Evolutionary conservation across 2,888 invertebrate genomes (phyloP).

Genomic region (Mesoligia furuncula): DNA sequence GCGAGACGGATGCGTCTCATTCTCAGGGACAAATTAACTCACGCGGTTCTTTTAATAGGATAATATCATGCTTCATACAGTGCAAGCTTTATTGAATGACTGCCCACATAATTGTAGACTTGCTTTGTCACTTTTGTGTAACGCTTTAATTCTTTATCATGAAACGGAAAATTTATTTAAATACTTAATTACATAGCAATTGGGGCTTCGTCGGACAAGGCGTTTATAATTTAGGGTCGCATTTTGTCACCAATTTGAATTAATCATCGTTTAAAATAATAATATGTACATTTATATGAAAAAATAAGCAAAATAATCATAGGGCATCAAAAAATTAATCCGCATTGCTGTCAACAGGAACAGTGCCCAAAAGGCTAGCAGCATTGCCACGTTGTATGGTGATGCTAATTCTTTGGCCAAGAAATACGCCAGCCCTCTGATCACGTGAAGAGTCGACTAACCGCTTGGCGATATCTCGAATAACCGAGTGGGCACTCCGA

Average conservation of each 20-base stretch:
- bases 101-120: constrained; percentile 77
- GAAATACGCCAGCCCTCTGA: no score
- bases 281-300: no score
- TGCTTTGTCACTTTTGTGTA: constrained; percentile 66
- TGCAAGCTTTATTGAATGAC: constrained; percentile 81
- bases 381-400: no score
- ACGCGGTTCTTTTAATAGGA: constrained; percentile 77
- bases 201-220: constrained; percentile 3
- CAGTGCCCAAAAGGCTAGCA: no score
- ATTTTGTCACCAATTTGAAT: not conserved
- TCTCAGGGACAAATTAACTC: constrained; percentile 77
- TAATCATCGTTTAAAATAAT: no score
- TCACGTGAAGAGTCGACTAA: no score
- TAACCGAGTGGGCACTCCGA: no score
- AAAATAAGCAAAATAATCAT: no score
- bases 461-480: no score
- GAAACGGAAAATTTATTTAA: constrained; percentile 45
- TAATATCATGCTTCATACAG: constrained; percentile 82
- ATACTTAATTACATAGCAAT: constrained; percentile 49
- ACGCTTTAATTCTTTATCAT: constrained; percentile 45
- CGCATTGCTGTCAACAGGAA: no score
- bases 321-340: no score
- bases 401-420: no score
- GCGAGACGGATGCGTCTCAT: constrained; percentile 79
- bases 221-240: constrained; percentile 1